phyloP scores from a whole-genome alignment of 1,140 invertebrate genomes.

The Drosophila pallidifrons region DNA sequence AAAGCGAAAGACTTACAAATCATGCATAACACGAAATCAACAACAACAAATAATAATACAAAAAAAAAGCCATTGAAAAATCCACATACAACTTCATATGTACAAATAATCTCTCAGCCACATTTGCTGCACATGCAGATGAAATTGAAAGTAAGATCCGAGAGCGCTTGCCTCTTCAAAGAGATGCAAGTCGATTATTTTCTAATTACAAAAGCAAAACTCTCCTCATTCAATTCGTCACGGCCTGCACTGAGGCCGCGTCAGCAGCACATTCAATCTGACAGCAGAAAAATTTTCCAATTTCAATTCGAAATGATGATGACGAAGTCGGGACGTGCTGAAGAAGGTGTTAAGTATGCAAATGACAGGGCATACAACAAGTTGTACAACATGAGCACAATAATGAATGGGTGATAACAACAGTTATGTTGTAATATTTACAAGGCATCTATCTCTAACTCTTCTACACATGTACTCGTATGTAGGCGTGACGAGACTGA shows the following conservation, averaged over 20 bases:
- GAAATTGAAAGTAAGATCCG: slow-evolving; percentile 60
- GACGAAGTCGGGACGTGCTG: slow-evolving; percentile 4
- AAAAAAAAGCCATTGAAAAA: slow-evolving; percentile 45
- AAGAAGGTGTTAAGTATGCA: slow-evolving; percentile 63
- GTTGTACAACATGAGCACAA: slow-evolving; percentile 34
- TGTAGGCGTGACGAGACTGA: slow-evolving; percentile 42
- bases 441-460: slow-evolving; percentile 2
- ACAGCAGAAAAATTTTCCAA: slow-evolving; percentile 51
- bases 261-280: slow-evolving; percentile 29
- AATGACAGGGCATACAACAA: slow-evolving; percentile 57
- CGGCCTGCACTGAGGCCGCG: neutral
- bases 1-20: slow-evolving; percentile 66
- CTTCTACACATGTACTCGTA: neutral
- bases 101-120: slow-evolving; percentile 2
- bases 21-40: slow-evolving; percentile 55
- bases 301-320: slow-evolving; percentile 23
- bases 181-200: slow-evolving; percentile 58
- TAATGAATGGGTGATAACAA: slow-evolving; percentile 34
- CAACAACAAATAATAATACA: neutral
- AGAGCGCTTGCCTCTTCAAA: slow-evolving; percentile 37
- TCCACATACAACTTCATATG: slow-evolving; percentile 34
- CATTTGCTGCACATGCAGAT: slow-evolving; percentile 47
- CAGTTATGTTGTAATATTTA: slow-evolving; percentile 67
- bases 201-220: slow-evolving; percentile 66
- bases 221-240: slow-evolving; percentile 35